Conservation (phyloP, 2,888 invertebrate genomes). For the Smittia sp. region DNA sequence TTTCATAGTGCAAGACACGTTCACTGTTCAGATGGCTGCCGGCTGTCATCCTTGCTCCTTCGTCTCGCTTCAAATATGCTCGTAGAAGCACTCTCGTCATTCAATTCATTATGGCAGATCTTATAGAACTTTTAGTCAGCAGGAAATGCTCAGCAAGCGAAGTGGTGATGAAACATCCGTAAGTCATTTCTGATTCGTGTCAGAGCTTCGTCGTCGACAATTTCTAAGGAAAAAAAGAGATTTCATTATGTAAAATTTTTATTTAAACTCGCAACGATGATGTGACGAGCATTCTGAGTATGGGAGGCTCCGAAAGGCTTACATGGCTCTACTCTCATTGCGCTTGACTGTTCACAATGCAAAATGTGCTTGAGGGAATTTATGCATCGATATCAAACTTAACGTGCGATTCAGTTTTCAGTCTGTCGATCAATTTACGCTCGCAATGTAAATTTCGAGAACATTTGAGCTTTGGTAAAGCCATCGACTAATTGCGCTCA, state of each 20-base stretch:
- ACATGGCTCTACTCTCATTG: no score
- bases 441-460: no score
- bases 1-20: slow-evolving; percentile 34
- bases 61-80: background rate
- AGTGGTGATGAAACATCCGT: slow-evolving; percentile 1
- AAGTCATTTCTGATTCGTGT: slow-evolving; percentile 2
- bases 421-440: no score
- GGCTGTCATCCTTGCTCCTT: background rate
- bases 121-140: background rate
- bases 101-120: slow-evolving; percentile 12
- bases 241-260: background rate
- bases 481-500: background rate
- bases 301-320: no score
- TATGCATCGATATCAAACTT: no score
- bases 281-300: background rate
- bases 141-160: background rate
- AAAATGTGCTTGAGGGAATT: no score
- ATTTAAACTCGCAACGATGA: background rate
- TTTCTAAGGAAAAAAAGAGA: background rate
- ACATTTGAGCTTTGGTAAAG: background rate
- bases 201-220: background rate
- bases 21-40: slow-evolving; percentile 20
- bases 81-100: background rate
- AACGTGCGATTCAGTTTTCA: no score
- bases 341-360: no score